Conservation (phyloP, 2,797 vertebrate genomes). For the Neosalanx taihuensis region DNA sequence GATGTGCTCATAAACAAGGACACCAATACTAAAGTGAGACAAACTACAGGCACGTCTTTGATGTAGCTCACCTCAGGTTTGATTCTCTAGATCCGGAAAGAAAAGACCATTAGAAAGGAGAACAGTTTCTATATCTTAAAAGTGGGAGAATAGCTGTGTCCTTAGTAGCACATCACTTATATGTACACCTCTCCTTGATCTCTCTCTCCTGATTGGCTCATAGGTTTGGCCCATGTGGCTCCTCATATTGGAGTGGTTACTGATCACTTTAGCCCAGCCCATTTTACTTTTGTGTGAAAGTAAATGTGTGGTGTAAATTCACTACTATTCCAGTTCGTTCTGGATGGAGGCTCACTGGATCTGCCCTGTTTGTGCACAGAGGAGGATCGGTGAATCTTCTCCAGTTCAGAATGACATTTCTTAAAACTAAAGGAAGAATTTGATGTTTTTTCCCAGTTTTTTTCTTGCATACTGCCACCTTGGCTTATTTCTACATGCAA, state of each 20-base stretch:
- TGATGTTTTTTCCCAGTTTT: slow-evolving; percentile 41
- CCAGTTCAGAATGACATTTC: slow-evolving; percentile 53
- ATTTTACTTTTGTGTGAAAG: slow-evolving; percentile 48
- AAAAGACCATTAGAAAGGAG: slow-evolving; percentile 11
- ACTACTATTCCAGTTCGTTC: slow-evolving; percentile 35
- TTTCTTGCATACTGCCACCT: slow-evolving; percentile 34
- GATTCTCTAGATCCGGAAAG: slow-evolving; percentile 5
- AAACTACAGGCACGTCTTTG: slow-evolving; percentile 40
- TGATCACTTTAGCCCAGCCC: slow-evolving; percentile 44
- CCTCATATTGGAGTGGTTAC: slow-evolving; percentile 35
- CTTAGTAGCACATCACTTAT: slow-evolving; percentile 43
- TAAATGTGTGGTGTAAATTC: slow-evolving; percentile 63
- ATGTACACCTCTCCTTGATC: slow-evolving; percentile 35
- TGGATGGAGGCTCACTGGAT: slow-evolving; percentile 38
- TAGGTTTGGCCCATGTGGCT: slow-evolving; percentile 21
- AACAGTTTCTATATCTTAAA: slow-evolving; percentile 3
- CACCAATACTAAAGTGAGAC: slow-evolving; percentile 30
- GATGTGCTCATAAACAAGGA: slow-evolving; percentile 54
- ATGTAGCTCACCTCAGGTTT: slow-evolving; percentile 56
- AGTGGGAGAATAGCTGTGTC: slow-evolving; percentile 30
- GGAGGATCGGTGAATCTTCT: slow-evolving; percentile 53
- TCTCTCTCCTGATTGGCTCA: slow-evolving; percentile 21
- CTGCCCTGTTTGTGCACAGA: slow-evolving; percentile 53
- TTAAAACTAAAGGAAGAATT: slow-evolving; percentile 38
- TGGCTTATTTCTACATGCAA: slow-evolving; percentile 27